Evolutionary conservation across 92 coral and sea anemone species (phyloP).

Genomic region (Epizoanthus illoricatus): DNA sequence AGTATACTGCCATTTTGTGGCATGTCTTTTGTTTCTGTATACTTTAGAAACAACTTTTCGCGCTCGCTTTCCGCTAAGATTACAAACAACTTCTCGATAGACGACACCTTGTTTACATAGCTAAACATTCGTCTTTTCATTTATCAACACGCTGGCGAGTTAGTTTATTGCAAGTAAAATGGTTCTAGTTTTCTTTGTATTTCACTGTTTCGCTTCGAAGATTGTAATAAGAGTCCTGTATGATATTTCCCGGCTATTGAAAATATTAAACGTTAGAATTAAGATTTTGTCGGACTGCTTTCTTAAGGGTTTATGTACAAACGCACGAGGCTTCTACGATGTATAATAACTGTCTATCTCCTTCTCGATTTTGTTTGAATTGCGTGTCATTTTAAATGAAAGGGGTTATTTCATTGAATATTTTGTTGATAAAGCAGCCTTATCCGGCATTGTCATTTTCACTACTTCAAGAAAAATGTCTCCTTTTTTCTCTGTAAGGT

Average conservation of each 20-base stretch:
- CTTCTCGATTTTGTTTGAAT: constrained; percentile 9
- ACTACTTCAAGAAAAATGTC: not conserved
- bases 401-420: not conserved
- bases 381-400: constrained; percentile 14
- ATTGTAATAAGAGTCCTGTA: not conserved
- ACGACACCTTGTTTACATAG: constrained; percentile 20
- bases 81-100: not conserved
- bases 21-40: not conserved
- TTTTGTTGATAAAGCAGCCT: not conserved
- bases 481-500: not conserved
- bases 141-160: not conserved
- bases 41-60: constrained; percentile 9
- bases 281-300: not conserved
- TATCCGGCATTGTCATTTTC: not conserved
- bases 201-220: not conserved
- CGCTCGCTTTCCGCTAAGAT: constrained; percentile 16
- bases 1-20: constrained; percentile 8
- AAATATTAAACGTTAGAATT: not conserved
- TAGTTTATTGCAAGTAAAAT: not conserved
- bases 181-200: not conserved
- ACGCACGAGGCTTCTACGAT: not conserved
- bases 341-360: not conserved
- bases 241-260: not conserved
- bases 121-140: not conserved
- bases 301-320: constrained; percentile 6